A percentile compares a stretch with the other conserved stretches of the same genome.
Evolutionary conservation across 2,888 invertebrate species (phyloP).

Genomic region (Boloria selene): DNA sequence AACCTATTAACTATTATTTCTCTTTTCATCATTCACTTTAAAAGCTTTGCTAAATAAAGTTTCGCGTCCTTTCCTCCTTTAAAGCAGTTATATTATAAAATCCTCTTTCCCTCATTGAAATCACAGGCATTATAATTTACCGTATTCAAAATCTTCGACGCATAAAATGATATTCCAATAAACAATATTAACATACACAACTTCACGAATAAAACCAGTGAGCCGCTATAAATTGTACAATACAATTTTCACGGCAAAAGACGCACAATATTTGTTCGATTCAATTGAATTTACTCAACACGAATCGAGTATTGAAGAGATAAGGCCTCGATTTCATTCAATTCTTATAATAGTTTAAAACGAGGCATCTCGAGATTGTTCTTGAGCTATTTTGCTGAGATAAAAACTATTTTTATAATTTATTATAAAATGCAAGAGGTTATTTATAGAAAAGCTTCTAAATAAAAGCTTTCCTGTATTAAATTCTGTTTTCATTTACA

Average conservation of each 20-base stretch:
- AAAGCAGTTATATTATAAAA: no score
- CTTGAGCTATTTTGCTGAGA: not conserved
- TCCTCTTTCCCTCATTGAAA: not conserved
- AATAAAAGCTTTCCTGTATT: no score
- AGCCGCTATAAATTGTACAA: conserved; percentile 43
- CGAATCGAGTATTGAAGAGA: conserved; percentile 40
- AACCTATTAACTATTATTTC: no score
- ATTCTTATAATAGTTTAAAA: conserved; percentile 29
- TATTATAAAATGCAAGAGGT: not conserved
- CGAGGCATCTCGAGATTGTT: not conserved
- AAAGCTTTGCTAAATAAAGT: no score
- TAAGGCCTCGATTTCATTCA: conserved; percentile 23
- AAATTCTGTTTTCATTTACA: no score
- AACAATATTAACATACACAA: conserved; percentile 30
- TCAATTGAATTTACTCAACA: conserved; percentile 55
- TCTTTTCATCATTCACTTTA: no score
- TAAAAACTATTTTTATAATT: not conserved
- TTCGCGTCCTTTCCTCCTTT: no score
- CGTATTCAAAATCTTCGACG: conserved; percentile 6
- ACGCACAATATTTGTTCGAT: conserved; percentile 50
- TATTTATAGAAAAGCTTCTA: no score
- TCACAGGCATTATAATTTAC: conserved; percentile 4
- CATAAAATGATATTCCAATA: conserved; percentile 26
- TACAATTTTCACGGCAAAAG: conserved; percentile 46
- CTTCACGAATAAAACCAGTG: conserved; percentile 32